phyloP scores from a whole-genome alignment of 2,113 vertebrate species.

The Corapipo altera region DNA sequence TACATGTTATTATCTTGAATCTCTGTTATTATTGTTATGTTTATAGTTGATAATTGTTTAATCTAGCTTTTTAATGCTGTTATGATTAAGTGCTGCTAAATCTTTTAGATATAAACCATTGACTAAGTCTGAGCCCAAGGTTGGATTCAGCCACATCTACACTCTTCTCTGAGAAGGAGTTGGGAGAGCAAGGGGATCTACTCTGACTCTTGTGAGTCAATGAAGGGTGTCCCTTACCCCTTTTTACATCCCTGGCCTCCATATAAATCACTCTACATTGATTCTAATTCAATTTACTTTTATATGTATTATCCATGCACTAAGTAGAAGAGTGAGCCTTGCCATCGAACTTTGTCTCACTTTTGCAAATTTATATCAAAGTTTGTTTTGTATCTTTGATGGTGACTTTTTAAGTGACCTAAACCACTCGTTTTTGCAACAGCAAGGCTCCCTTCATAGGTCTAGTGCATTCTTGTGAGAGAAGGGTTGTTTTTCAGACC shows the following conservation, averaged over 20 bases:
- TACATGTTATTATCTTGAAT: background rate
- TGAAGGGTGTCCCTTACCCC: background rate
- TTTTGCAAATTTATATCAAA: background rate
- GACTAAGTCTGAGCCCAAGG: background rate
- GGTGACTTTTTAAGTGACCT: background rate
- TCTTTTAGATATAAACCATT: background rate
- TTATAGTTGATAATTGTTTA: background rate
- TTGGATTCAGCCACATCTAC: background rate
- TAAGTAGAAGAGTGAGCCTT: background rate
- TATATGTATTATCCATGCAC: background rate
- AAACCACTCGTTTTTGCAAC: background rate
- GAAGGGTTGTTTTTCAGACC: background rate
- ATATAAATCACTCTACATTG: background rate
- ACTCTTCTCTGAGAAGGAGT: background rate
- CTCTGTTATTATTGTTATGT: background rate
- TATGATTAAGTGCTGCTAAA: background rate
- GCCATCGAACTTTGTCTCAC: rapidly evolving
- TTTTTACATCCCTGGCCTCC: background rate
- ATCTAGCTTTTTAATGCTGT: background rate
- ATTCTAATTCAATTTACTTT: background rate
- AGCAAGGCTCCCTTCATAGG: background rate
- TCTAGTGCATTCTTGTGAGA: background rate
- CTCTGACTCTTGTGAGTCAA: background rate
- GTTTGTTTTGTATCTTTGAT: background rate
- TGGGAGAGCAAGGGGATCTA: background rate